Base-by-base conservation (phyloP, 2,888 invertebrate genomes). In the Pseudoips prasinana region DNA sequence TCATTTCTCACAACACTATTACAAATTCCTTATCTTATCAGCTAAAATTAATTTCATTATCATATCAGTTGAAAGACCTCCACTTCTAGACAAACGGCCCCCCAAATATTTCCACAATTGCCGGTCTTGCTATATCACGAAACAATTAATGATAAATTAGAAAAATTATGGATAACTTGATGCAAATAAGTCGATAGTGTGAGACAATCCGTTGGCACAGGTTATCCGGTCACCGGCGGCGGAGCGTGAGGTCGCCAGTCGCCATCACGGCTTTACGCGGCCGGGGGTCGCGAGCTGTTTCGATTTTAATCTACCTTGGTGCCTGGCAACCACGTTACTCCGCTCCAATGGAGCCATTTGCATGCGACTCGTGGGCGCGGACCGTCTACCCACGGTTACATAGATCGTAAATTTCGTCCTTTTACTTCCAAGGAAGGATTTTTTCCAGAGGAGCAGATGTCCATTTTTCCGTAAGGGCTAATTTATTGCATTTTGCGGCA, bases 371-470 rank as follows among this genome's bases (percentile, higher is more conserved):
- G 82, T 82, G 76, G 79, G 77, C 77, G 79, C 70, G 68, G 69
- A 72, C 74, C 75, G 73, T 75, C 83, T 76, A 82, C 84, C 81
- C 83, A 80, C 80, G 77, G 76, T 75, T 80, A 83, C 77, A 73
- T 71, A 75, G 80, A 70, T 79, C 86, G 85, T 86, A 87, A 85
- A 87, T 86, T 87, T 81, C 71, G 80, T 84, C 84, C 80, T 84
- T 83, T 82, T 81, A 78, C 81, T 81, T 80, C 73, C 67, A 78
- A 78, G 77, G 64, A 77, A 73, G 74, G 66, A 57, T 76, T 81
- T 80, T n/a, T 80, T 78, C 61, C 73, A 64, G 64, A 72, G 75
- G 70, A 83, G 70, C 84, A 84, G 80, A 84, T 86, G 83, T 81
- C 78, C 73, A 81, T 82, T 85, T 85, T 82, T 78, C 68, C 77